phyloP scores from a whole-genome alignment of 2,113 vertebrate species.

The Aleadryas rufinucha region DNA sequence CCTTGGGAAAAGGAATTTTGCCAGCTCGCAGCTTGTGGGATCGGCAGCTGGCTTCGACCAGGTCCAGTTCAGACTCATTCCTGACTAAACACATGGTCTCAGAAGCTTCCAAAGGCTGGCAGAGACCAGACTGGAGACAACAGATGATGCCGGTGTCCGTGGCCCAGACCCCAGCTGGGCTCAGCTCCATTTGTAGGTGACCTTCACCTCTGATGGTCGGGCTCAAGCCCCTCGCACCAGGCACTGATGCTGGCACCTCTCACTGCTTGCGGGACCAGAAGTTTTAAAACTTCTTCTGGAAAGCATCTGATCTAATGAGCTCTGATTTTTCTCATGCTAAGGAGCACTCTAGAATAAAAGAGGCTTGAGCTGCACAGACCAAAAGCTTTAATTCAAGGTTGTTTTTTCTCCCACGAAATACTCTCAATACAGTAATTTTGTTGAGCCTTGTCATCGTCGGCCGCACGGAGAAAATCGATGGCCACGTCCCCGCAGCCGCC shows the following conservation, averaged over 20 bases:
- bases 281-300: neutral
- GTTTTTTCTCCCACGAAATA: fast-evolving
- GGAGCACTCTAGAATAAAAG: neutral
- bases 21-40: neutral
- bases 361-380: neutral
- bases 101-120: neutral
- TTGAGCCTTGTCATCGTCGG: fast-evolving
- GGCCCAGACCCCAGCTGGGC: neutral
- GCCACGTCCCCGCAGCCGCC: fast-evolving
- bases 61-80: neutral
- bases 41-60: neutral
- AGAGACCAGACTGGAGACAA: neutral
- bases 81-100: neutral
- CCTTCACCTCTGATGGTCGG: neutral
- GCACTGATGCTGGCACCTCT: neutral
- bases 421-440: fast-evolving
- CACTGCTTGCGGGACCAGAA: neutral
- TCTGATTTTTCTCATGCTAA: neutral
- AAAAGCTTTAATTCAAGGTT: neutral
- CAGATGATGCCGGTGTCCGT: neutral
- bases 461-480: fast-evolving
- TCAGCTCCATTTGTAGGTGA: neutral
- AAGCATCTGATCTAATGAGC: neutral
- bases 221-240: neutral
- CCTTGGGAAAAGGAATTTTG: neutral